Evolutionary conservation across 2,888 invertebrate species (phyloP), one percentile per base, ranked within the genome.

Genomic region (Tenthredo distinguenda): DNA sequence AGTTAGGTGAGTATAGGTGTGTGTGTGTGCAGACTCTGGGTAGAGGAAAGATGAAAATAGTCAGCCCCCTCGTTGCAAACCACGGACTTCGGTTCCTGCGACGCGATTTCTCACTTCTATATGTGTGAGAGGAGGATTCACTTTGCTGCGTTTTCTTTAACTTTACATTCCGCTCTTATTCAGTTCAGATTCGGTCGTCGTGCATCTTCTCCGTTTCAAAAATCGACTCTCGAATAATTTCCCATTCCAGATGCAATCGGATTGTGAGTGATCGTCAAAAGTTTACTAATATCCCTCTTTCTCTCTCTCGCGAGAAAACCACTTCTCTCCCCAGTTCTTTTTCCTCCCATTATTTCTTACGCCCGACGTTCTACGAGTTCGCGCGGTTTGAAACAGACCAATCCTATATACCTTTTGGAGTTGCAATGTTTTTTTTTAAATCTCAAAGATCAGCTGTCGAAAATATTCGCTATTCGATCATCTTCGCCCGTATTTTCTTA

Each of bases 1-100:
- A 21, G 74, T 12, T 12, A 26, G 65, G 12, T 65, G 12, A 26
- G 34, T 34, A 21, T 68, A 5, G 15, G 3, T 15, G 68, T 26
- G 26, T 26, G 26, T 26, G 26, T 26, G 26, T 12, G 21, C 47
- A 50, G 15, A 18, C 55, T 77, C 55, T 21, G 26, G 26, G 18
- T 50, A 77, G 77, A 18, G 72, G 40, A 74, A 74, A 74, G 77
- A 77, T 77, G 77, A 77, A 77, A 77, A 77, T 77, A 77, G 77
- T 77, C 55, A 77, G 34, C 10, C 68, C 26, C 47, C 55, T 31
- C 77, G 43, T 74, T 74, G 31, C 50, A 55, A 47, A 77, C 47
- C 76, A n/a, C 47, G 76, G 47, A 55, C 77, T 62, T 26, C 6
- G 26, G 26, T 77, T 77, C 77, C 26, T 77, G 50, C 77, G 77